phyloP scores from a whole-genome alignment of 1,140 invertebrate species.

The Hestina assimilis region DNA sequence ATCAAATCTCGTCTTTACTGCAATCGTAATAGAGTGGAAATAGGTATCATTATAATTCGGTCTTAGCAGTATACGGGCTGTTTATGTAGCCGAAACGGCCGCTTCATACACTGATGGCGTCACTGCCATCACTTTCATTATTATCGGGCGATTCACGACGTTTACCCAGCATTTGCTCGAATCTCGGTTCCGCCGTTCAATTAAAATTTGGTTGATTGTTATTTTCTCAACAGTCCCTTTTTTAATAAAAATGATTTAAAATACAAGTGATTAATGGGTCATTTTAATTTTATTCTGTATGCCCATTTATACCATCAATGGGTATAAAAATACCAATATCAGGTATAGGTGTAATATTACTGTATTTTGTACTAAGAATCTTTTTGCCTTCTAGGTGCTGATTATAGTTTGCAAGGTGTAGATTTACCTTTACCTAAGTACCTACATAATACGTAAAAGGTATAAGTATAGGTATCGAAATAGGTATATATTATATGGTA shows the following conservation, averaged over 20 bases:
- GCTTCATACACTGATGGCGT: slow-evolving; percentile 75
- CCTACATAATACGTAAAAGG: too few relatives aligned
- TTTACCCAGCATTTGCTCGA: slow-evolving; percentile 64
- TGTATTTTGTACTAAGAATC: too few relatives aligned
- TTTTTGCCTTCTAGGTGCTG: too few relatives aligned
- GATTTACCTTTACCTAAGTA: too few relatives aligned
- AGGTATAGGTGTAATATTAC: too few relatives aligned
- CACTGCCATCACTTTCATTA: slow-evolving; percentile 76
- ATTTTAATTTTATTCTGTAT: too few relatives aligned
- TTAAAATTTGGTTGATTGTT: slow-evolving; percentile 63
- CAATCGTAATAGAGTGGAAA: slow-evolving; percentile 29
- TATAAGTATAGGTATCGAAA: too few relatives aligned
- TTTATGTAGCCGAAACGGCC: slow-evolving; percentile 77
- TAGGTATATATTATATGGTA: neutral
- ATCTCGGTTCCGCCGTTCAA: slow-evolving; percentile 66
- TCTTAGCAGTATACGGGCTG: slow-evolving; percentile 64
- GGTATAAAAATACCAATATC: too few relatives aligned
- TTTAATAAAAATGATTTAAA: too few relatives aligned
- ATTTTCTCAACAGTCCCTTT: slow-evolving; percentile 27
- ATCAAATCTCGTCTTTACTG: slow-evolving; percentile 34
- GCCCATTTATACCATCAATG: too few relatives aligned
- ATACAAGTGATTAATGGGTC: too few relatives aligned
- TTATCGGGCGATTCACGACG: slow-evolving; percentile 76
- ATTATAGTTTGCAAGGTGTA: too few relatives aligned
- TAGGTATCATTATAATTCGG: slow-evolving; percentile 35